Percentiles rank a stretch among this genome's conserved stretches.
phyloP scores from a whole-genome alignment of 2,888 invertebrate species.

The Stenurella melanura region DNA sequence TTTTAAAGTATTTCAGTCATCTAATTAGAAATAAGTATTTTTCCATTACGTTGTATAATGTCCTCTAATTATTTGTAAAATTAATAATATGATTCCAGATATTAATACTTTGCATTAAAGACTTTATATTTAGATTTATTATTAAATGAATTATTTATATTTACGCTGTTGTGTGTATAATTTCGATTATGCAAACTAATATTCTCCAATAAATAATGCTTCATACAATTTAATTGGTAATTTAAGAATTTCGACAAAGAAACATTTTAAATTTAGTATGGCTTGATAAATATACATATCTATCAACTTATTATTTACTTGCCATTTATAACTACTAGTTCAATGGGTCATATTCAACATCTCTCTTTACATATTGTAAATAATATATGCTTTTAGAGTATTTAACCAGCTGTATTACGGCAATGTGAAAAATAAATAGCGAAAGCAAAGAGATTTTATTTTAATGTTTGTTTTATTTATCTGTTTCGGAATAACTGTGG shows the following conservation, averaged over 20 bases:
- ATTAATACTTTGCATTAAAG: no score
- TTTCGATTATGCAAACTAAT: neutral
- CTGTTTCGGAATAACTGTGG: neutral
- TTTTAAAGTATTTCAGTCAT: no score
- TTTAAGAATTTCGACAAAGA: neutral
- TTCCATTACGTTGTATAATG: no score
- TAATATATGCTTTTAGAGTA: neutral
- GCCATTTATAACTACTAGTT: constrained; percentile 30
- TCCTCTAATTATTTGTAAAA: no score
- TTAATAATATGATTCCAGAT: no score
- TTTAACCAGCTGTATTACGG: constrained; percentile 31
- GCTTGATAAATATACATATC: neutral
- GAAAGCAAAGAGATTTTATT: constrained; percentile 3
- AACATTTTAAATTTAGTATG: neutral
- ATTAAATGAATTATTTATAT: no score
- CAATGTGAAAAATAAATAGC: constrained; percentile 23
- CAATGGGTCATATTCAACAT: constrained; percentile 33
- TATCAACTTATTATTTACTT: constrained; percentile 6
- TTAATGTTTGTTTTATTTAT: constrained; percentile 25
- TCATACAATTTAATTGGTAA: neutral
- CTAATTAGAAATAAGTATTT: no score
- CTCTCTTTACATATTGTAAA: constrained; percentile 4
- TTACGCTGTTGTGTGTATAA: no score
- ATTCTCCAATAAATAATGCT: neutral
- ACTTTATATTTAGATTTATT: no score